Conservation (phyloP, 2,888 invertebrate species). For the Tipula confusa region DNA sequence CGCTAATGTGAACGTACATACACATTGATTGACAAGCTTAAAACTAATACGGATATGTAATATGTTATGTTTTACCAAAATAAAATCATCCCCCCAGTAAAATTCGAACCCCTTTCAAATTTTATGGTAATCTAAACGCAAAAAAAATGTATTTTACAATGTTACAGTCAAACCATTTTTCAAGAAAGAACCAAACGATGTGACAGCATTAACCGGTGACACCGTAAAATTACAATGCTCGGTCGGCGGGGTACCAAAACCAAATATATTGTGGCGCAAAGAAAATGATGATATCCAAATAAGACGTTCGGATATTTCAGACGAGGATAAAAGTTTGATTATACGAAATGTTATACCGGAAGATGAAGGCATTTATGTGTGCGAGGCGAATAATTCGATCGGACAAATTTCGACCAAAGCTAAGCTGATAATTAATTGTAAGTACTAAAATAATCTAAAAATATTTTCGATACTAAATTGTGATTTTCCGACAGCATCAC, state of each 20-base stretch:
- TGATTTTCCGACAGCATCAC: constrained; percentile 62
- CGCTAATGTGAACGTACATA: background rate
- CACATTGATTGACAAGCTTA: constrained; percentile 21
- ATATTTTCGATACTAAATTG: background rate
- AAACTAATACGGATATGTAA: background rate
- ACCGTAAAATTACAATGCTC: constrained; percentile 84
- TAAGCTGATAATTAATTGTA: constrained; percentile 84
- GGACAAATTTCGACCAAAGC: constrained; percentile 82
- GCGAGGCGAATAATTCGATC: constrained; percentile 85
- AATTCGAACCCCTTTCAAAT: background rate
- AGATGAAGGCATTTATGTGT: constrained; percentile 86
- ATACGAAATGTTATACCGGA: constrained; percentile 76
- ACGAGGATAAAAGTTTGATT: constrained; percentile 70
- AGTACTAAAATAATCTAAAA: constrained; percentile 40
- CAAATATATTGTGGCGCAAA: constrained; percentile 83
- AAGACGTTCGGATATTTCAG: constrained; percentile 62
- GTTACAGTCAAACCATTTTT: constrained; percentile 84
- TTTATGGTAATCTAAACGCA: background rate
- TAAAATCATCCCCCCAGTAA: background rate
- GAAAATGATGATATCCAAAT: constrained; percentile 83
- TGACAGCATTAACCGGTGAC: constrained; percentile 77
- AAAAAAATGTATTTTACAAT: too few species aligned
- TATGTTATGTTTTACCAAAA: background rate
- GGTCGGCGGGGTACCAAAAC: constrained; percentile 85
- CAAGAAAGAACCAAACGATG: constrained; percentile 81